Conservation (phyloP, 2,888 invertebrate species). For the Reticulitermes lucifugus region DNA sequence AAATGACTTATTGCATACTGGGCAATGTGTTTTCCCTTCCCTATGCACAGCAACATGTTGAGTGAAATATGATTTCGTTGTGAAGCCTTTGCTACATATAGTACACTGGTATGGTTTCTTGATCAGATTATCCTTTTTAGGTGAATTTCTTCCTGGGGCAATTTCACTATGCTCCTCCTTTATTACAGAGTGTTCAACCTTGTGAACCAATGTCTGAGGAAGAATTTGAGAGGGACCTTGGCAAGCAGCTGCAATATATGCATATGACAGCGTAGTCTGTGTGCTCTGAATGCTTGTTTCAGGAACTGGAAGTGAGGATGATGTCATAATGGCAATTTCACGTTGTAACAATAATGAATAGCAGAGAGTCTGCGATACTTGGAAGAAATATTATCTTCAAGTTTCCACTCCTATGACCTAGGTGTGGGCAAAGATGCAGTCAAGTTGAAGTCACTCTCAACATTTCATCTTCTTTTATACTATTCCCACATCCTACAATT, state of each 20-base stretch:
- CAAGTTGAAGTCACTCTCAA: neutral
- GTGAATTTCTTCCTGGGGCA: conserved; percentile 3
- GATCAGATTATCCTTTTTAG: conserved; percentile 27
- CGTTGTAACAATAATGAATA: neutral
- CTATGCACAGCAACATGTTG: conserved; percentile 31
- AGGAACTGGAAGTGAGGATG: conserved; percentile 19
- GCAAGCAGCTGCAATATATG: conserved; percentile 7
- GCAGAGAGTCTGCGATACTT: neutral
- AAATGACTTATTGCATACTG: conserved; percentile 29
- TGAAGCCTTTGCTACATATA: conserved; percentile 32
- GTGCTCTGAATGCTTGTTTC: conserved; percentile 14
- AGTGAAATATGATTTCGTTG: conserved; percentile 33
- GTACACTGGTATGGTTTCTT: conserved; percentile 32
- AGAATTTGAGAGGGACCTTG: conserved; percentile 12
- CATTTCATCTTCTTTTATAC: neutral
- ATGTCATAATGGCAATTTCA: neutral
- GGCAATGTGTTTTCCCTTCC: conserved; percentile 30
- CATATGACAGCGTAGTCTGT: conserved; percentile 13
- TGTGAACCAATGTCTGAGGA: conserved; percentile 13
- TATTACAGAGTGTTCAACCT: neutral
- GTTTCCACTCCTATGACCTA: neutral
- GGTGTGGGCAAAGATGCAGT: neutral
- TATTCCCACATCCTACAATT: neutral
- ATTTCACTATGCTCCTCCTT: conserved; percentile 17
- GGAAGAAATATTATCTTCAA: neutral